Base-by-base conservation (phyloP, 1,140 invertebrate species). In the Frieseomelitta varia region DNA sequence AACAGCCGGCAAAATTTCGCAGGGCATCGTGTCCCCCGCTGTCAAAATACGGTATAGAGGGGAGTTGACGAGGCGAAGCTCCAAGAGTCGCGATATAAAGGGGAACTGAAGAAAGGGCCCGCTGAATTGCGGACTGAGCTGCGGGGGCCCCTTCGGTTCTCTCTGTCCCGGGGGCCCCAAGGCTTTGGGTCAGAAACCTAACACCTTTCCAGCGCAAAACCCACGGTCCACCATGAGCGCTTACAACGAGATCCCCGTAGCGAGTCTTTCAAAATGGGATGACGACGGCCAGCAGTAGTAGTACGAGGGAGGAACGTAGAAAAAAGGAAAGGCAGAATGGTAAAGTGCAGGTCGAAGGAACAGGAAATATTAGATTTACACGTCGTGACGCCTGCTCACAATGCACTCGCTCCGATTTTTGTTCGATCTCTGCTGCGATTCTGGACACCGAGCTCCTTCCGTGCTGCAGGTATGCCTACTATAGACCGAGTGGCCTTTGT, bases 1-100 rank as follows among this genome's bases (percentile, higher is more conserved):
- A 94, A 93, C 92, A 91, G 89, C 92, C 92, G 93, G 92, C 87
- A 87, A 93, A 94, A 94, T 92, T 94, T 92, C 90, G 93, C 92
- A 91, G 90, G 89, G 84, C 53, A 85, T 88, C 90, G 93, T 94
- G 94, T 94, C 92, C 92, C 90, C 85, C 63, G 90, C 91, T 95
- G 94, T 95, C 94, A 95, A 95, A 95, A 94, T 95, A 95, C 79
- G 82, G 67, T 90, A 93, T 94, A 93, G 90, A 94, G 79, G 63
- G 47, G 55, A 82, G 69, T 88, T 93, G 93, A 94, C 93, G 92
- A 92, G 30, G 91, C 74, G 82, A 85, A 90, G 77, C 72, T 75
- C 67, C 88, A 84, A 83, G 86, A 87, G 78, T 89, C 85, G 83
- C 79, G 67, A 75, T 88, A 91, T 86, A 92, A 91, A 91, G 79